Evolutionary conservation across 1,140 invertebrate species (phyloP), one percentile per base, ranked within the genome.

Genomic region (Probaryconus sp.): DNA sequence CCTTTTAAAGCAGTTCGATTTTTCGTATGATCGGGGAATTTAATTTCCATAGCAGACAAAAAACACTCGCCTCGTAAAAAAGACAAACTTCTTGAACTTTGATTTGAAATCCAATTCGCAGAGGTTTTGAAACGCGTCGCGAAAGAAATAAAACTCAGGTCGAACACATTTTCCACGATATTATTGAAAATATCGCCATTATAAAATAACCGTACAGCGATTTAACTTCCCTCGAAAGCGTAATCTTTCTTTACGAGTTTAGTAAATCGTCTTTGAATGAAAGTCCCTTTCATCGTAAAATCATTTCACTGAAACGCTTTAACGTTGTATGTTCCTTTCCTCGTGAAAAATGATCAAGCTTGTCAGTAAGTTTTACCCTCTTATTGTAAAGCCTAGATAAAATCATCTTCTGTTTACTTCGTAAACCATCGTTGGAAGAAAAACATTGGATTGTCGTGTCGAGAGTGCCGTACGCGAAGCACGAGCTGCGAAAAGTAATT

Each of bases 401-500:
- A 76, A 76, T 76, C 67, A 68, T 70, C 61, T 47, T 10, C 17
- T 47, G 73, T 71, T 76, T 68, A 45, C 56, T 58, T 30, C 35
- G 67, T 50, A 50, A 61, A 71, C 42, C 58, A 53, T 45, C 38
- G 63, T 68, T 37, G 31, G 38, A 24, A 35, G 67, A 47, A 51
- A 71, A 76, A 75, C 64, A 76, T 71, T 76, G 61, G 61, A 67
- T 70, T 68, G 67, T 71, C 68, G 63, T 58, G 30, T 31, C 45
- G 9, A 20, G 50, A 64, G 51, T 64, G 58, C 24, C 47, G 63
- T 68, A 72, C 64, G 30, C 40, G 63, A 26, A 61, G 67, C 56
- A 70, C 68, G 71, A 68, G 60, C 53, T 56, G 53, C 38, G 72
- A 78, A 72, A 78, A 78, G 71, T 75, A 76, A 78, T 78, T 78